Conservation (phyloP, 1,140 invertebrate species). For the Olivierus martensii region DNA sequence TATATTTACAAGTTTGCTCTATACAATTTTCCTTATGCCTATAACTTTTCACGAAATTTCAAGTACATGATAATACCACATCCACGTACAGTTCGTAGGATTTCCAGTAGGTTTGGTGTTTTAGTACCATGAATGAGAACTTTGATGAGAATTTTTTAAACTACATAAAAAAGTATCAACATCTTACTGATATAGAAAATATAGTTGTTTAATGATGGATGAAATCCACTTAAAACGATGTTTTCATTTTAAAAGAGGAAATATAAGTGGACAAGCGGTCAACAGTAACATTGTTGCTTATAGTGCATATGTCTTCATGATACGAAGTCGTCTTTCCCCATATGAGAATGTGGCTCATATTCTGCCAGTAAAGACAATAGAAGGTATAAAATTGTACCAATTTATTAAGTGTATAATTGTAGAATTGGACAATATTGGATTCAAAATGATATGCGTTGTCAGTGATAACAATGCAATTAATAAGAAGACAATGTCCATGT, state of each 20-base stretch:
- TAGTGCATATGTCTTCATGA: slow-evolving; percentile 19
- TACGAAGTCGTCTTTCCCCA: slow-evolving; percentile 7
- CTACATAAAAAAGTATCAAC: not conserved
- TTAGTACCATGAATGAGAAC: no score
- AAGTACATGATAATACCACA: no score
- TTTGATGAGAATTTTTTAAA: no score
- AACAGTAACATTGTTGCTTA: slow-evolving; percentile 8
- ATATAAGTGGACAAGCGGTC: slow-evolving; percentile 15
- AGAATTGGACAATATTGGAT: slow-evolving; percentile 6
- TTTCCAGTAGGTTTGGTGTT: no score
- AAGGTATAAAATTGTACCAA: slow-evolving; percentile 1
- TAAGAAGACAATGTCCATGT: slow-evolving; percentile 13
- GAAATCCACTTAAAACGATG: slow-evolving; percentile 18
- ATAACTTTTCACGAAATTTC: no score
- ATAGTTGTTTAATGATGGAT: slow-evolving; percentile 13
- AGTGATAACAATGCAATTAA: slow-evolving; percentile 19
- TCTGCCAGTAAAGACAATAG: slow-evolving; percentile 6
- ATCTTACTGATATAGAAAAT: not conserved
- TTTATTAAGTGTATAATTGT: slow-evolving; percentile 10
- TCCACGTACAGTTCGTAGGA: no score
- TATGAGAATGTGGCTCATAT: slow-evolving; percentile 16
- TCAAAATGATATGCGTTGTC: slow-evolving; percentile 5
- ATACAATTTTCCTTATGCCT: no score
- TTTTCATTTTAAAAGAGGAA: slow-evolving; percentile 17
- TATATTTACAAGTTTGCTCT: no score